Evolutionary conservation across 2,113 vertebrate genomes (phyloP).

Genomic region (Synchiropus splendidus): DNA sequence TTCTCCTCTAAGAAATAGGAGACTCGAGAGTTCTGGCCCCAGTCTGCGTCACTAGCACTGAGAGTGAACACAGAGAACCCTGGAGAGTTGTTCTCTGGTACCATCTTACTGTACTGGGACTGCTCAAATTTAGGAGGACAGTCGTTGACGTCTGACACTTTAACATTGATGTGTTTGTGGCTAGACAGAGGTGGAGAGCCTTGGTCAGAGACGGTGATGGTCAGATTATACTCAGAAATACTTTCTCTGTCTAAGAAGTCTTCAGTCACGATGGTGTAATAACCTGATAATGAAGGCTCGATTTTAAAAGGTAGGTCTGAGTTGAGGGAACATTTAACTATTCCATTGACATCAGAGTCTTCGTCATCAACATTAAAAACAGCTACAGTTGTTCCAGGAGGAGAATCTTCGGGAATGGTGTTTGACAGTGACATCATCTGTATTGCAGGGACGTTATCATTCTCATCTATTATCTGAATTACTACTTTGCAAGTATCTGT

Average conservation of each 20-base stretch:
- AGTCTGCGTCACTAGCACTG: slow-evolving; percentile 1
- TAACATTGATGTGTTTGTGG: not conserved
- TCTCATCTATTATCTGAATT: slow-evolving; percentile 42
- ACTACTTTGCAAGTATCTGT: slow-evolving; percentile 52
- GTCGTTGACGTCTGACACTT: slow-evolving; percentile 4
- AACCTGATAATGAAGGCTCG: slow-evolving; percentile 16
- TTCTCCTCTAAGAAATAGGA: slow-evolving; percentile 5
- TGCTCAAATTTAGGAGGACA: slow-evolving; percentile 1
- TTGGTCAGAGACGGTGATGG: slow-evolving; percentile 2
- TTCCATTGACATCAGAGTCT: slow-evolving; percentile 11
- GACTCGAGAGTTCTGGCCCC: slow-evolving; percentile 1
- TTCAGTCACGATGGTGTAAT: slow-evolving; percentile 1
- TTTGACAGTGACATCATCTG: slow-evolving; percentile 41
- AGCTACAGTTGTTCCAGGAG: slow-evolving; percentile 50
- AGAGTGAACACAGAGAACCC: slow-evolving; percentile 1
- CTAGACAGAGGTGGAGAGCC: slow-evolving; percentile 6
- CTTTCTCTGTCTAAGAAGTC: not conserved
- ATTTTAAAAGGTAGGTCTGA: slow-evolving; percentile 52
- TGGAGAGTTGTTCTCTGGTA: slow-evolving; percentile 4
- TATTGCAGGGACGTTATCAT: slow-evolving; percentile 55
- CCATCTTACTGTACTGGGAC: slow-evolving; percentile 1
- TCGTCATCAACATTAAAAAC: slow-evolving; percentile 46
- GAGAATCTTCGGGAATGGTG: slow-evolving; percentile 56
- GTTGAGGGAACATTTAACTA: slow-evolving; percentile 56
- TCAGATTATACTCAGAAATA: not conserved